Evolutionary conservation across 2,888 invertebrate species (phyloP).

Genomic region (Lissonota sp.): DNA sequence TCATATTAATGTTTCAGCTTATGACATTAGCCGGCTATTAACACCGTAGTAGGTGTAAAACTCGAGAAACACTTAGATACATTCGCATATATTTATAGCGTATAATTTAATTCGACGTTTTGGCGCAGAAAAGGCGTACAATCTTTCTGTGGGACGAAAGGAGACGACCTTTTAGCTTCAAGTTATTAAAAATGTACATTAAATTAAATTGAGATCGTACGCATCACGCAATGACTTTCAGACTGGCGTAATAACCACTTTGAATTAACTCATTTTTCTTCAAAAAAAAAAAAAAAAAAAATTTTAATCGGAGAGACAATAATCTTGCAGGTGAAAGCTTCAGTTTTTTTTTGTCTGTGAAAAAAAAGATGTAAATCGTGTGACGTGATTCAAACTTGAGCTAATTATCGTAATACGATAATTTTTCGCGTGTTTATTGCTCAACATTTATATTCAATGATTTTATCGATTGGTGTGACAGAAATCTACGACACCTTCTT

Average conservation of each 20-base stretch:
- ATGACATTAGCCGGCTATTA: neutral
- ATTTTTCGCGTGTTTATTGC: too few species aligned
- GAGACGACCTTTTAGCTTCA: too few species aligned
- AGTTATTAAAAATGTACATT: neutral
- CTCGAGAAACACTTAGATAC: too few species aligned
- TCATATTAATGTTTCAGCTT: neutral
- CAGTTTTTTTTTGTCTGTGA: neutral
- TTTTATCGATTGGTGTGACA: neutral
- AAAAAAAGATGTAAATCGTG: neutral
- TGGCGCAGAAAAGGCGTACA: too few species aligned
- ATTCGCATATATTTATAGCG: too few species aligned
- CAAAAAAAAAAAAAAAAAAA: neutral
- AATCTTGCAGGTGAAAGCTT: neutral
- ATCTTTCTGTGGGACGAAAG: too few species aligned
- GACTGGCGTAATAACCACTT: constrained; percentile 21
- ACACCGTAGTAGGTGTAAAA: too few species aligned
- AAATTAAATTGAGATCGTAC: constrained; percentile 4
- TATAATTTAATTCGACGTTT: too few species aligned
- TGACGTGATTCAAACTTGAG: neutral
- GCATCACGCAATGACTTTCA: constrained; percentile 29
- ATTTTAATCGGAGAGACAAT: neutral
- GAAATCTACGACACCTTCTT: constrained; percentile 70
- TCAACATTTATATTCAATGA: too few species aligned
- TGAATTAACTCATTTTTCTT: neutral
- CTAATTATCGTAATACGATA: neutral